A percentile compares a stretch with the other conserved stretches of the same genome.
Conservation (phyloP, 2,113 vertebrate genomes). For the Ailuropoda melanoleuca region DNA sequence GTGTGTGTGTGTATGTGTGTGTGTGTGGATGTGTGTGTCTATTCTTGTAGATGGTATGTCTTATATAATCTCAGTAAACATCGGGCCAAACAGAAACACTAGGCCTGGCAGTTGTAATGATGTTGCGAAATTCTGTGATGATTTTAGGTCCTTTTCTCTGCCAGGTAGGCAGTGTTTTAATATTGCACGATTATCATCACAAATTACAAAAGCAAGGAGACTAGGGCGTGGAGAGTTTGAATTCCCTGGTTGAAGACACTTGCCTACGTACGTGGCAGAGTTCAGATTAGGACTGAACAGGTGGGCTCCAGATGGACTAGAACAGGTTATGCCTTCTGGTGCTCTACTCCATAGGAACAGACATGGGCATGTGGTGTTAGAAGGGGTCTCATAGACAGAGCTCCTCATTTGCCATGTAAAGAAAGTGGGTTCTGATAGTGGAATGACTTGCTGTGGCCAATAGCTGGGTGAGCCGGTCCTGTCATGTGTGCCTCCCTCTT, state of each 20-base stretch:
- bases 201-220: neutral
- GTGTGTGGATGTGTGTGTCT: neutral
- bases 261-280: neutral
- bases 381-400: neutral
- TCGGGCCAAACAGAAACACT: neutral
- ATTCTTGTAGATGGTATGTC: neutral
- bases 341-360: neutral
- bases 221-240: neutral
- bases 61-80: neutral
- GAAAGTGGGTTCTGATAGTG: neutral
- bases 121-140: neutral
- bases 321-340: neutral
- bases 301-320: neutral
- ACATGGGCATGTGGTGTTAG: neutral
- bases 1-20: neutral
- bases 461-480: neutral
- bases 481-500: neutral
- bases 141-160: neutral
- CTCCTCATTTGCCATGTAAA: neutral
- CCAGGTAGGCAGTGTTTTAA: neutral
- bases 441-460: neutral
- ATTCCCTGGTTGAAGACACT: neutral
- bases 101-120: neutral
- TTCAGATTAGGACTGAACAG: neutral
- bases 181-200: neutral